Conservation (phyloP, 2,113 vertebrate species). For the Campylomormyrus tamandua region DNA sequence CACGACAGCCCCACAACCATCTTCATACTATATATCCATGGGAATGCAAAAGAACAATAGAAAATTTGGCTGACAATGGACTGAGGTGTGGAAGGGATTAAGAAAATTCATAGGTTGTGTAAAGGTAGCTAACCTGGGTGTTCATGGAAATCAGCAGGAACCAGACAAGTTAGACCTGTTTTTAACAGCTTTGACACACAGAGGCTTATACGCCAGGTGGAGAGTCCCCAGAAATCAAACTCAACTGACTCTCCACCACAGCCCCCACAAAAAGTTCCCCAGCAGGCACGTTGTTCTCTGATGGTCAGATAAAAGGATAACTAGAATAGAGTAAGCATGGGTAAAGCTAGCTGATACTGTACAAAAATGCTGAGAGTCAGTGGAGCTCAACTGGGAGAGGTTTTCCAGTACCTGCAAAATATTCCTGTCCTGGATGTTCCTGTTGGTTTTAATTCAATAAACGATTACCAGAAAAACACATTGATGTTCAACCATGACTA, state of each 20-base stretch:
- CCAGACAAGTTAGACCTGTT: not conserved
- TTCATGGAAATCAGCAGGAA: not conserved
- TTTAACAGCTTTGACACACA: not conserved
- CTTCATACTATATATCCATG: not conserved
- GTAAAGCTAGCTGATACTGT: not conserved
- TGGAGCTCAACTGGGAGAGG: not conserved
- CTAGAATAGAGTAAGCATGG: not conserved
- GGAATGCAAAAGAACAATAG: not conserved
- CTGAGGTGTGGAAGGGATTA: not conserved
- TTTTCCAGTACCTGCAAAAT: not conserved
- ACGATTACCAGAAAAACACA: too few relatives aligned
- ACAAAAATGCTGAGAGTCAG: not conserved
- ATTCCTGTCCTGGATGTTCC: too few relatives aligned
- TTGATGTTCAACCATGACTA: too few relatives aligned
- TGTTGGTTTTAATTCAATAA: too few relatives aligned
- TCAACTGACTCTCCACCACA: not conserved
- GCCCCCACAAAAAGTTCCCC: not conserved
- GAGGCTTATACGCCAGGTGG: not conserved
- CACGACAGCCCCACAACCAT: not conserved
- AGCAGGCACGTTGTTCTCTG: not conserved
- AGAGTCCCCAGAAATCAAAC: not conserved
- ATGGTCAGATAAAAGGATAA: not conserved
- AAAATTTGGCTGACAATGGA: not conserved
- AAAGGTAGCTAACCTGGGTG: too few relatives aligned
- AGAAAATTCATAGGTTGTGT: not conserved